Conservation (phyloP, 35 echinoderm and acorn worm genomes). For the Ophioderma brevispina region DNA sequence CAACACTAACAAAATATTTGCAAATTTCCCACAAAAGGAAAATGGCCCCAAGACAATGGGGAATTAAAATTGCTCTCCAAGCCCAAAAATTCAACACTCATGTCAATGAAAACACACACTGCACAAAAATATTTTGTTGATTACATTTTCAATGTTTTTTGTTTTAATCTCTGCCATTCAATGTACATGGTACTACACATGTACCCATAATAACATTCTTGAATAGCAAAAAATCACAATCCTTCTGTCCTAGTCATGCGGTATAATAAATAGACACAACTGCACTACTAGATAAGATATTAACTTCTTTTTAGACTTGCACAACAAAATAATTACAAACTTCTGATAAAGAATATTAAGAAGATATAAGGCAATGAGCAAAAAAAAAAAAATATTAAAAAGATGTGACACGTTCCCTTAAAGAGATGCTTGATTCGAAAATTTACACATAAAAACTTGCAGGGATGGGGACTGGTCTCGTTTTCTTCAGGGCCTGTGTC, state of each 20-base stretch:
- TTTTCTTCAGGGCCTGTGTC: too few species aligned
- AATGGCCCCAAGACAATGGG: too few species aligned
- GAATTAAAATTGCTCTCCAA: too few species aligned
- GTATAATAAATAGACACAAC: neutral
- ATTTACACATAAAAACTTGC: neutral
- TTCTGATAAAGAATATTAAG: neutral
- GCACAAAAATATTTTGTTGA: neutral
- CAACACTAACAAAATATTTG: too few species aligned
- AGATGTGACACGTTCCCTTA: neutral
- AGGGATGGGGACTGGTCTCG: too few species aligned
- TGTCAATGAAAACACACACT: neutral
- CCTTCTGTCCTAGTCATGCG: neutral
- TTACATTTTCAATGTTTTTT: conserved; percentile 1
- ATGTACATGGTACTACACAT: neutral
- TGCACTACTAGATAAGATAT: neutral
- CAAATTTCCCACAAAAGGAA: too few species aligned
- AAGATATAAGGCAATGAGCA: conserved; percentile 1
- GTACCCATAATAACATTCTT: conserved; percentile 10
- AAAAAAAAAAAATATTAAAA: neutral
- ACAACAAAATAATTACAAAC: conserved; percentile 10
- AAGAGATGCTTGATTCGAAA: neutral
- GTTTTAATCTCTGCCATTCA: conserved; percentile 6
- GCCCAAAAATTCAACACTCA: too few species aligned
- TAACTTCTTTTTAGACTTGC: neutral
- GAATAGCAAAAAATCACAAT: neutral